Percentiles rank a stretch among this genome's conserved stretches.
phyloP scores from a whole-genome alignment of 2,888 invertebrate species.

The Magallana nippona region DNA sequence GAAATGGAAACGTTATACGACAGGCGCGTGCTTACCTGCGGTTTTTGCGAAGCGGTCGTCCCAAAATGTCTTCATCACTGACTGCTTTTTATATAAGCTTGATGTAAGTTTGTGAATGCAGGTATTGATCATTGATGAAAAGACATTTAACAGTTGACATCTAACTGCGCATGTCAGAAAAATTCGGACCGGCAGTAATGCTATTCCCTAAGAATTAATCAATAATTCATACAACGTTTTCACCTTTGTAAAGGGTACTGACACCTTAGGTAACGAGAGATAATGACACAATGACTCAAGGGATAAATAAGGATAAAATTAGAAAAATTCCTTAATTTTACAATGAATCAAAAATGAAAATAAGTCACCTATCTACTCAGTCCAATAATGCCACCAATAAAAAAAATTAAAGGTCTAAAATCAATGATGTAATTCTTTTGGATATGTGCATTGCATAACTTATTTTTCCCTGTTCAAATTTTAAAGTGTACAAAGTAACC shows the following conservation, averaged over 20 bases:
- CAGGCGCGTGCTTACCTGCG: slow-evolving; percentile 2
- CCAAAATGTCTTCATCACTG: background rate
- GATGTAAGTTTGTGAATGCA: background rate
- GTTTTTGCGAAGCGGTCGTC: background rate
- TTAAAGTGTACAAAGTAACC: no score
- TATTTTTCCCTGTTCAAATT: no score
- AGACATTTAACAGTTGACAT: slow-evolving; percentile 28
- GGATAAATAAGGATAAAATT: background rate
- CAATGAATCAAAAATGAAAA: background rate
- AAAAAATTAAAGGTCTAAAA: no score
- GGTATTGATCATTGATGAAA: background rate
- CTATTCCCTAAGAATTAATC: slow-evolving; percentile 9
- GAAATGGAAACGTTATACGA: slow-evolving; percentile 34
- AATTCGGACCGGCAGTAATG: background rate
- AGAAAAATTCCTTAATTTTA: background rate
- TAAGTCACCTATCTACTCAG: background rate
- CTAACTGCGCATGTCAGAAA: slow-evolving; percentile 37
- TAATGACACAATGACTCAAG: background rate
- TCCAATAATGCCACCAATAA: background rate
- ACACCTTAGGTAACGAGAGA: background rate
- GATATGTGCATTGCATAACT: no score
- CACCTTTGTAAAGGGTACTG: background rate
- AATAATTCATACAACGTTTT: background rate
- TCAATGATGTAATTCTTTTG: no score
- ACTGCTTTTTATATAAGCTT: background rate